A percentile compares a stretch with the other conserved stretches of the same genome.
Evolutionary conservation across 2,888 invertebrate species (phyloP).

Genomic region (Nomada hirtipes): DNA sequence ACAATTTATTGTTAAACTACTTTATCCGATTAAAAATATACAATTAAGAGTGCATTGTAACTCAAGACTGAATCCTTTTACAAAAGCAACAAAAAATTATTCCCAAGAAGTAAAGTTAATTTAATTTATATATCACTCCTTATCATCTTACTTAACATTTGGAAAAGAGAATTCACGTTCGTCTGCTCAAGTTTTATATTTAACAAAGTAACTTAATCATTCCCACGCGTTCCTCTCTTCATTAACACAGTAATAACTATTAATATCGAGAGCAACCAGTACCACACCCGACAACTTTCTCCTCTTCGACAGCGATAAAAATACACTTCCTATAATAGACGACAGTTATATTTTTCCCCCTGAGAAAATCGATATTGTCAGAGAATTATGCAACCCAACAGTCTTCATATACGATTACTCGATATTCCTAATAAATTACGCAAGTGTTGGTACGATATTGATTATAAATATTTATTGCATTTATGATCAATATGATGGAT

Average conservation of each 20-base stretch:
- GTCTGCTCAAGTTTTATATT: neutral
- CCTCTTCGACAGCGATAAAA: slow-evolving; percentile 11
- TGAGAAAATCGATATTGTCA: neutral
- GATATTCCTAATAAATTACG: neutral
- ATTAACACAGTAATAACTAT: slow-evolving; percentile 1
- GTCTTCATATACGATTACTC: neutral
- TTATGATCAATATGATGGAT: too few relatives aligned
- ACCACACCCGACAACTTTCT: slow-evolving; percentile 8
- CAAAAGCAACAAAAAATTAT: neutral
- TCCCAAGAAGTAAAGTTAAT: too few relatives aligned
- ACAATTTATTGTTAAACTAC: neutral
- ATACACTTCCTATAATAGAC: slow-evolving; percentile 10
- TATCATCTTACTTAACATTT: neutral
- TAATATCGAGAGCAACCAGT: slow-evolving; percentile 6
- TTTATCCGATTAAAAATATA: neutral
- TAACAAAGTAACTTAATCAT: slow-evolving; percentile 15
- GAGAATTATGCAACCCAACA: neutral
- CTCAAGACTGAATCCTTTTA: neutral
- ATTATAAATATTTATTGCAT: too few relatives aligned
- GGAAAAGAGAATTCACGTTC: slow-evolving; percentile 15
- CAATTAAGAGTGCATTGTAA: neutral
- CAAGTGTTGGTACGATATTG: neutral
- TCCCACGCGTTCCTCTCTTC: slow-evolving; percentile 7
- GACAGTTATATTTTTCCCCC: neutral
- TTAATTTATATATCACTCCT: slow-evolving; percentile 1